Evolutionary conservation across 2,113 vertebrate genomes (phyloP).

Genomic region (Xenopus laevis): DNA sequence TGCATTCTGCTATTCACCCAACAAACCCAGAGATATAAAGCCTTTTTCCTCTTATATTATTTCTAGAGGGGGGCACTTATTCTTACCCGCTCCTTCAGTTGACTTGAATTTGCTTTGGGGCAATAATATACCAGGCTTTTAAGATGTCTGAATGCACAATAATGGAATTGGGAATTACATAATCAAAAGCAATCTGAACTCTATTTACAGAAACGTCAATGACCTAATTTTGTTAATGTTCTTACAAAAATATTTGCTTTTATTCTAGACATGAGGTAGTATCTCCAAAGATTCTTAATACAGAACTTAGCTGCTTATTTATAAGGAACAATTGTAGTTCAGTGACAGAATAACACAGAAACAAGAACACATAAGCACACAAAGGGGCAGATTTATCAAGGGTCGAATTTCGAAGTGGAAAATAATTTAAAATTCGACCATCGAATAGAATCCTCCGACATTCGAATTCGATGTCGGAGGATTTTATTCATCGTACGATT

Average conservation of each 20-base stretch:
- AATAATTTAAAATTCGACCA: no score
- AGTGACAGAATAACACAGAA: no score
- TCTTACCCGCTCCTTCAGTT: slow-evolving; percentile 25
- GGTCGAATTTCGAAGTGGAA: no score
- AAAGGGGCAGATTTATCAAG: no score
- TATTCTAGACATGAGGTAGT: slow-evolving; percentile 32
- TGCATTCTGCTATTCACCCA: slow-evolving; percentile 18
- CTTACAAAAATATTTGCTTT: slow-evolving; percentile 43
- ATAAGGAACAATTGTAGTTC: no score
- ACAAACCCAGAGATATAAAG: slow-evolving; percentile 19
- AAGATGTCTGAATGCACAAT: slow-evolving; percentile 52
- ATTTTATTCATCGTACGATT: no score
- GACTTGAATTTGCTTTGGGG: slow-evolving; percentile 53
- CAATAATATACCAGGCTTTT: slow-evolving; percentile 60
- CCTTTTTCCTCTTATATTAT: neutral
- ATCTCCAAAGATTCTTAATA: neutral
- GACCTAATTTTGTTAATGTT: slow-evolving; percentile 49
- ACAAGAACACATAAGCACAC: no score
- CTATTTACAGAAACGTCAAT: slow-evolving; percentile 49
- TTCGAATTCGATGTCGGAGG: no score
- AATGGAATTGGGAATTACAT: slow-evolving; percentile 47
- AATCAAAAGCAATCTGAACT: neutral
- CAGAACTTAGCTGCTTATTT: no score
- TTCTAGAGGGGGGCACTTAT: slow-evolving; percentile 34
- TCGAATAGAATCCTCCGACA: no score